Conservation (phyloP, 2,797 vertebrate genomes). For the Psittacula derbiana region DNA sequence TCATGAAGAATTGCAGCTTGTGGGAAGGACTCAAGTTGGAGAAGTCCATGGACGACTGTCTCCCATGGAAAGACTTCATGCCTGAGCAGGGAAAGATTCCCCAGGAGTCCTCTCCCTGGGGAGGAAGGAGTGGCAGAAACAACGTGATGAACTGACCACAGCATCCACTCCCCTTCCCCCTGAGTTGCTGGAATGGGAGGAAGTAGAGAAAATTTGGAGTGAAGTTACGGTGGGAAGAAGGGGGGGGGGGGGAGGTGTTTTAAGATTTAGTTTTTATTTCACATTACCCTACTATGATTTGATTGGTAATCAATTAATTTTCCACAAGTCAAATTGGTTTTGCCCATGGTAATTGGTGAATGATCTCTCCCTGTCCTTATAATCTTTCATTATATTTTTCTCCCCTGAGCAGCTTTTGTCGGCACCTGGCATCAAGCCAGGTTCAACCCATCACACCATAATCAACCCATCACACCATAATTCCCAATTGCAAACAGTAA, state of each 20-base stretch:
- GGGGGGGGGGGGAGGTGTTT: neutral
- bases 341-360: neutral
- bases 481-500: neutral
- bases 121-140: neutral
- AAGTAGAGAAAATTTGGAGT: neutral
- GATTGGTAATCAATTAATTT: neutral
- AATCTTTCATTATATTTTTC: neutral
- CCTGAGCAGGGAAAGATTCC: neutral
- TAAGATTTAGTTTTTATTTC: neutral
- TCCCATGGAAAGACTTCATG: neutral
- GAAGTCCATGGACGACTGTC: neutral
- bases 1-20: neutral
- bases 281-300: neutral
- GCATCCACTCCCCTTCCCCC: neutral
- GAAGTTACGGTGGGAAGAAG: neutral
- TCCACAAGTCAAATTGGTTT: neutral
- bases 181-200: too few species aligned
- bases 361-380: neutral
- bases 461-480: neutral
- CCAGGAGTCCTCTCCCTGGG: neutral
- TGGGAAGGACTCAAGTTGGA: neutral
- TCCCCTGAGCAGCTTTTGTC: neutral
- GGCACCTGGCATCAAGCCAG: neutral
- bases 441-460: neutral
- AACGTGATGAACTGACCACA: neutral